phyloP scores from a whole-genome alignment of 2,113 vertebrate genomes.

The Elanus axillaris region DNA sequence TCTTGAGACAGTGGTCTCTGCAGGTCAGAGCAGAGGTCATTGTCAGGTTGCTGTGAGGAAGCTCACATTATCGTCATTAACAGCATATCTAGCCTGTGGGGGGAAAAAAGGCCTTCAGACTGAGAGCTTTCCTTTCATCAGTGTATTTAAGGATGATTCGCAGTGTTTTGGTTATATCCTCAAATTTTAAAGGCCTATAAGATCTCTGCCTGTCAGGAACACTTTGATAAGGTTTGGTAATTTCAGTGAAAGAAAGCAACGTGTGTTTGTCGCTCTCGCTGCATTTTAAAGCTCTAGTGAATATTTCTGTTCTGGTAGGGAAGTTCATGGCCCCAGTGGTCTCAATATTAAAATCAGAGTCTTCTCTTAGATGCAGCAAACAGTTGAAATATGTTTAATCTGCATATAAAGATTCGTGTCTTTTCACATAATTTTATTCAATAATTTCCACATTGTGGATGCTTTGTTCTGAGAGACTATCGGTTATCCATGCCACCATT shows the following conservation, averaged over 20 bases:
- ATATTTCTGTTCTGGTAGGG: not conserved
- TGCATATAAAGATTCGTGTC: not conserved
- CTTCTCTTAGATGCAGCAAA: not conserved
- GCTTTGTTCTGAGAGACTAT: not conserved
- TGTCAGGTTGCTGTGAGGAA: conserved; percentile 21
- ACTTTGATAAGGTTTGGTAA: not conserved
- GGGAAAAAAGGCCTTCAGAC: not conserved
- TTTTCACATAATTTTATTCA: not conserved
- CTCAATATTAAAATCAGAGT: not conserved
- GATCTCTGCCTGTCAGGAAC: not conserved
- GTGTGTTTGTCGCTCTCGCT: not conserved
- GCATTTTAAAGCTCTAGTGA: not conserved
- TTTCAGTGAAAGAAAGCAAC: not conserved
- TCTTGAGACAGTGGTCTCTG: conserved; percentile 64
- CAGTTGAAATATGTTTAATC: not conserved
- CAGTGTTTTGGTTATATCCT: not conserved
- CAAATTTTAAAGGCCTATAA: not conserved
- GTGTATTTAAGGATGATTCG: conserved; percentile 31
- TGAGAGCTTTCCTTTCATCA: conserved; percentile 23
- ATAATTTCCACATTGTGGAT: not conserved
- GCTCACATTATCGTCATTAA: conserved; percentile 13
- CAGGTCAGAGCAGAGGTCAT: conserved; percentile 60
- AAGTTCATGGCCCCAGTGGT: not conserved
- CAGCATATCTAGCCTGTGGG: not conserved
- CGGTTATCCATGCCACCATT: rapidly evolving